Base-by-base conservation (phyloP, 1,140 invertebrate species). In the Drosophila saltans region DNA sequence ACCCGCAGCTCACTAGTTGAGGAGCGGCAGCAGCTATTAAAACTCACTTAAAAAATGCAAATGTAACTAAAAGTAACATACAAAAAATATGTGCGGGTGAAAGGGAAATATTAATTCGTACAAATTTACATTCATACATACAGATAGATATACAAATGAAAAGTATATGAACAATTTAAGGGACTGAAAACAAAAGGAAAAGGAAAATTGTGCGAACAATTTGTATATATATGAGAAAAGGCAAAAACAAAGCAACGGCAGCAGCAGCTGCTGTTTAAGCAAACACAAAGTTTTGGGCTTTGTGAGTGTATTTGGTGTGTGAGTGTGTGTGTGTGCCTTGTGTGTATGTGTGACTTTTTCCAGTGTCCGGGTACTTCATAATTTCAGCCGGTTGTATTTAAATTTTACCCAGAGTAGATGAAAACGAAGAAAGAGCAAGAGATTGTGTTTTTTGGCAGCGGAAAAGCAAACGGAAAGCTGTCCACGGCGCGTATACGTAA, bases 221-320 rank as follows among this genome's bases (percentile, higher is more conserved):
- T 76, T 78, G 72, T 36, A 52, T 69, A 78, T 78, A 45, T 21
- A 48, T 26, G 45, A 52, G 82, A 79, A 86, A 85, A 81, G 45
- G 63, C 61, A 69, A 33, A 52, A 76, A 80, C 76, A 71, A 60
- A 72, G 56, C 60, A 63, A 43, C 64, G 57, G 66, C 66, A 75
- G 10, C 70, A 73, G 62, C 82, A 86, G 82, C 82, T 86, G 82
- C 72, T 76, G 72, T 84, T 79, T 86, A 86, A 86, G 75, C 80
- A 86, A 86, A 86, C 83, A 86, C 73, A 76, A 86, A 86, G 78
- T 86, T 75, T 70, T 60, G 61, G 24, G 56, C 41, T 57, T 56
- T 66, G 45, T 52, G 48, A 55, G 62, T 64, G 61, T 59, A 61
- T 69, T 45, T 66, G 43, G 30, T 41, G 28, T 16, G 4, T 4